Base-by-base conservation (phyloP, 1,140 invertebrate species). In the Drosophila mayri region DNA sequence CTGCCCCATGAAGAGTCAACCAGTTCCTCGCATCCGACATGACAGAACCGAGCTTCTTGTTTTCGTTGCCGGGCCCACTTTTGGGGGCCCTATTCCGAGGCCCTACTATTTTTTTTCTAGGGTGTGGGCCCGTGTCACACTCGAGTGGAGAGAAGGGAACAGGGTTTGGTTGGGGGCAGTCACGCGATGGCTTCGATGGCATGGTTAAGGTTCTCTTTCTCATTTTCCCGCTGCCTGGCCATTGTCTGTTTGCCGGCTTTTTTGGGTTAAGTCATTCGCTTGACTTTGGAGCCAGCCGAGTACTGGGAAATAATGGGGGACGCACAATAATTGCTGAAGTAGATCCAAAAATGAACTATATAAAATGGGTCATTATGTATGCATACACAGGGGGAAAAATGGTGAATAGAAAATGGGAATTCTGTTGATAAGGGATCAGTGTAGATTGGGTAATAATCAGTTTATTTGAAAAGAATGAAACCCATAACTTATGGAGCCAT, bases 221-320 rank as follows among this genome's bases (percentile, higher is more conserved):
- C n/a, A 22, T 57, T 60, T 65, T 76, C 38, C 67, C 63, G 46
- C 44, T 35, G 43, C 37, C n/a, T 37, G 40, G 63, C 55, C 63
- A 78, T 75, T 81, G 70, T 81, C 66, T 59, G 58, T 16, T 35
- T 18, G 37, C 32, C 61, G 67, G 63, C 59, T 46, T 77, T 58
- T 59, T 63, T 86, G 70, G 83, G 83, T 86, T 86, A 86, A 86
- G 83, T 86, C 79, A 54, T 50, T 68, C 64, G 38, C 65, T 86
- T 86, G 79, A 86, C 83, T 87, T 86, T 86, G 78, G 64, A 54
- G 62, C 35, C 11, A 54, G 62, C 35, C 11, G 20, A 40, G 35
- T 22, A 60, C 25, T 11, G 14, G 25, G 46, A 77, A 70, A 40
- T 59, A 55, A 52, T 47, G 41, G 67, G 32, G 63, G 44, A 79